Base-by-base conservation (phyloP, 2,797 vertebrate species). In the Periophthalmus magnuspinnatus region DNA sequence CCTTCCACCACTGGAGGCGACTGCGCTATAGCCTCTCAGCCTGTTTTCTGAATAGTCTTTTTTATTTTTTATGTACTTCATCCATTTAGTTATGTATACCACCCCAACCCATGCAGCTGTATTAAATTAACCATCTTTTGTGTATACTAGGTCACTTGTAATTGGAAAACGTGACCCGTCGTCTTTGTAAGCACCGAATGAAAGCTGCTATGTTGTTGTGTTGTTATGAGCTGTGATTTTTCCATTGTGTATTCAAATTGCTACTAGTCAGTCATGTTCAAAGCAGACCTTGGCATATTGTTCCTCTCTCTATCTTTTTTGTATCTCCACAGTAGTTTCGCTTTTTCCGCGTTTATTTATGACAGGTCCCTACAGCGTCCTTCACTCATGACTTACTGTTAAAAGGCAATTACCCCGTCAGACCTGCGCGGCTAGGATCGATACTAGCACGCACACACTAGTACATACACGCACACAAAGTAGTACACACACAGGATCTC, bases 311-410 rank as follows among this genome's bases (percentile, higher is more conserved):
- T 36, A 33, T 77, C 8, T 34, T 68, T 34, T 68, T 32, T 73
- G 48, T 21, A 33, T 28, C 67, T 32, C 22, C 14, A 9, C 58
- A 76, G 61, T 57, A 71, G 17, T 61, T 55, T 32, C 1, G 14
- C 71, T 32, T 69, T 67, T 55, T 19, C 57, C 14, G 48, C 70
- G 28, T 77, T 76, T 36, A 70, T 86, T 81, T 77, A 81, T 85
- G 77, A 77, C 81, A 69, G 75, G 74, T 85, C 84, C 76, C 81
- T 63, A 67, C 67, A 71, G 79, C 84, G 81, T 85, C 82, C 82
- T 86, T 89, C 84, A 88, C 70, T 84, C 73, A 83, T 86, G 84
- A 90, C 78, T 86, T 85, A 79, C 68, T 75, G 86, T 81, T 92
- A 86, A 92, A 90, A 86, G 81, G 77, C 79, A 90, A 87, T 90